phyloP scores from a whole-genome alignment of 1,140 invertebrate genomes.

The Zaprionus taronus region DNA sequence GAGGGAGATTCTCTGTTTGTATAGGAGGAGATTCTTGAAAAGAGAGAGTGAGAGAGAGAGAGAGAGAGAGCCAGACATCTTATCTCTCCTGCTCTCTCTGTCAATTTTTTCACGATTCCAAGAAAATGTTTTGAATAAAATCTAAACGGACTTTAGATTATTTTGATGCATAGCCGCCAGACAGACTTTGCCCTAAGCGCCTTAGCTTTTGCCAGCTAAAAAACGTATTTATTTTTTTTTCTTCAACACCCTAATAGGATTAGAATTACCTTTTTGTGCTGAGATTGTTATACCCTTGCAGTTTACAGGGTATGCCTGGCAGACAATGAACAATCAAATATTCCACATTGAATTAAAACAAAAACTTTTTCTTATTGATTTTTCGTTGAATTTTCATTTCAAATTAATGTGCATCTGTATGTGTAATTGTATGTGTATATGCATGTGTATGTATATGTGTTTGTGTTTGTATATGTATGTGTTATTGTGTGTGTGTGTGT shows the following conservation, averaged over 20 bases:
- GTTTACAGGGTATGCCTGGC: neutral
- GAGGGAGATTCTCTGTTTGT: neutral
- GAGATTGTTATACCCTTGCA: neutral
- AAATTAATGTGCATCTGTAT: neutral
- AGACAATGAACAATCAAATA: neutral
- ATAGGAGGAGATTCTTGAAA: too few relatives aligned
- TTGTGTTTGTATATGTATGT: too few relatives aligned
- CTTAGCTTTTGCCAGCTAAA: neutral
- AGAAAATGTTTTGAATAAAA: neutral
- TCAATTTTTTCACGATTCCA: neutral
- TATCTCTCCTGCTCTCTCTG: neutral
- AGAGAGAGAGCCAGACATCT: neutral
- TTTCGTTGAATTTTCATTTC: slow-evolving; percentile 17
- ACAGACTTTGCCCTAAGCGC: neutral
- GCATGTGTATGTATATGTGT: neutral
- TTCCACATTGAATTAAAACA: neutral
- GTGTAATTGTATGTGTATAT: neutral
- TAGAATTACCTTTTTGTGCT: neutral
- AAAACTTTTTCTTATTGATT: slow-evolving; percentile 8
- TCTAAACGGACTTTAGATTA: neutral
- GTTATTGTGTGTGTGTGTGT: neutral
- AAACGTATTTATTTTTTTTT: neutral
- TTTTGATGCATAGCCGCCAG: neutral
- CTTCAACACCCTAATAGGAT: neutral
- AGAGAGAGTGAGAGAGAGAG: too few relatives aligned